Evolutionary conservation across 53 echinoderm and acorn worm species (phyloP), one percentile per base, ranked within the genome.

Genomic region (Echinometra lucunter): DNA sequence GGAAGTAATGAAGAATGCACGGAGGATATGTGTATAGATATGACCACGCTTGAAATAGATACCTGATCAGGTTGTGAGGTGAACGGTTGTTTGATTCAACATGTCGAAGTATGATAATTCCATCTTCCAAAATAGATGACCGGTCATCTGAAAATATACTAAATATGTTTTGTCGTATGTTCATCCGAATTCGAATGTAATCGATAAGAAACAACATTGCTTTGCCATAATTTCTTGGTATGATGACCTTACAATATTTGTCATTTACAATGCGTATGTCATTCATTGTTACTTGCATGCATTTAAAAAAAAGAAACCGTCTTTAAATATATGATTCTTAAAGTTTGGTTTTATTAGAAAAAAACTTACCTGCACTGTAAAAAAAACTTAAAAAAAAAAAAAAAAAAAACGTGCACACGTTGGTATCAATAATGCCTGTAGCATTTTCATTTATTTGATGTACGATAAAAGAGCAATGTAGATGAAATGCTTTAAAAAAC

Each of bases 1-100:
- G 85, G 85, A 85, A 85, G n/a, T 85, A 85, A 85, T 85, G 85
- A 85, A 85, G 85, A n/a, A 85, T 85, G 40, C 40, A 85, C 21
- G 47, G 85, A 85, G 44, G 85, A 85, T 85, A 85, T 85, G 27
- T 23, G 28, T 85, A 37, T 85, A 5, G 85, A 47, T 21, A 78
- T 40, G 38, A 78, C 78, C 21, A 78, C 42, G 17, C 78, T 13
- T 30, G 78, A 30, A 78, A 37, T 40, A 38, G 75, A 75, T 83
- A 85, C 49, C 45, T 45, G 49, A 30, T 78, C 18, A 10, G 78
- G 78, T 35, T 30, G 38, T 78, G 42, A 78, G 47, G 40, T 81
- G 49, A 49, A 85, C 28, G 49, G 27, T 49, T 83, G 37, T 60
- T 21, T 69, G 69, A 69, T 42, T 78, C 23, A 38, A 78, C 38